phyloP scores from a whole-genome alignment of 2,888 invertebrate species.

The Caenorhabditis sinica region DNA sequence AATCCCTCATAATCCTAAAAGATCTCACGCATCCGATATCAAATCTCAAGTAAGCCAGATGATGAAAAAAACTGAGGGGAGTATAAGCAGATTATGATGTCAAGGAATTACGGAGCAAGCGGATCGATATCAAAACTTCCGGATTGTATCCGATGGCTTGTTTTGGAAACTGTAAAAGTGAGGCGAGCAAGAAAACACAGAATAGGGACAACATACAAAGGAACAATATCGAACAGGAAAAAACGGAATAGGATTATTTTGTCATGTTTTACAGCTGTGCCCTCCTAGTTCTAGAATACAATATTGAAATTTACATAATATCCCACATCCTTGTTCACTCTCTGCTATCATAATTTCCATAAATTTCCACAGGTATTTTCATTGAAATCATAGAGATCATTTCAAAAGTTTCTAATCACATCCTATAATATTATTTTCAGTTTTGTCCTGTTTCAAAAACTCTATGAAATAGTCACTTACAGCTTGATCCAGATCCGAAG shows the following conservation, averaged over 20 bases:
- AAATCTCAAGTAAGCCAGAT: background rate
- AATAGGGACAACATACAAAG: background rate
- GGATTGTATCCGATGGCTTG: background rate
- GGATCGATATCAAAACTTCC: slow-evolving; percentile 1
- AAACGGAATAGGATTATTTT: background rate
- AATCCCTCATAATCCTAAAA: slow-evolving; percentile 3
- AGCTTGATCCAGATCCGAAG: slow-evolving; percentile 34
- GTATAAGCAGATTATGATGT: slow-evolving; percentile 10
- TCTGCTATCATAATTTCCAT: too few species aligned
- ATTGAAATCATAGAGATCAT: too few species aligned
- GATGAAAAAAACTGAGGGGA: background rate
- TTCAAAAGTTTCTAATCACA: too few species aligned
- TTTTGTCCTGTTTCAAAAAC: background rate
- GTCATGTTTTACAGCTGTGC: too few species aligned
- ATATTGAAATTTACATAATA: too few species aligned
- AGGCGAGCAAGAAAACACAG: background rate
- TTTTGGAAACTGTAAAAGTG: background rate
- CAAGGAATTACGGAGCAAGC: background rate
- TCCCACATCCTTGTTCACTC: too few species aligned
- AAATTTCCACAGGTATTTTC: too few species aligned
- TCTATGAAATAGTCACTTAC: slow-evolving; percentile 15
- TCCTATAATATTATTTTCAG: too few species aligned
- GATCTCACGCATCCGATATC: slow-evolving; percentile 13
- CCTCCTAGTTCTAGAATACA: background rate
- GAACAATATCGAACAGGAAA: background rate